Percentiles rank a stretch among this genome's conserved stretches.
Evolutionary conservation across 2,888 invertebrate genomes (phyloP).

Genomic region (Conomelus anceps): DNA sequence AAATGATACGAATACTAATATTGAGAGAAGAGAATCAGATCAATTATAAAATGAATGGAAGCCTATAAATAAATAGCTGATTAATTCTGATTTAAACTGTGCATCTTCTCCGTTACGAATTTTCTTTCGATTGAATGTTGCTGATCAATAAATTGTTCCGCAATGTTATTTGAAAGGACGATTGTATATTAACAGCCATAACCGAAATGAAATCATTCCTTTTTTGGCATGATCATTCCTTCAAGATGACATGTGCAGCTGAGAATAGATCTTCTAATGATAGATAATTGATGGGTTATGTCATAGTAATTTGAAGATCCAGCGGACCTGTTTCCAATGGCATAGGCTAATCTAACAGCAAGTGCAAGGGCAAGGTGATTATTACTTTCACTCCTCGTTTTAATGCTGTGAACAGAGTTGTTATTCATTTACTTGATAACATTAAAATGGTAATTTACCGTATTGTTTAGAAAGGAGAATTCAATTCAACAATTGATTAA

Average conservation of each 20-base stretch:
- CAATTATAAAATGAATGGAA: too few relatives aligned
- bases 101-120: too few relatives aligned
- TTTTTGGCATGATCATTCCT: background rate
- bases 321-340: background rate
- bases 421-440: too few relatives aligned
- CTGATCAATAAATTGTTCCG: background rate
- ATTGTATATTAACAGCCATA: background rate
- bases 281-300: background rate
- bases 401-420: too few relatives aligned
- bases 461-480: too few relatives aligned
- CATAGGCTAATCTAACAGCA: background rate
- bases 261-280: background rate
- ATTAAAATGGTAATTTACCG: too few relatives aligned
- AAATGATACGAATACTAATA: too few relatives aligned
- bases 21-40: too few relatives aligned
- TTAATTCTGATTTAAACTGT: too few relatives aligned
- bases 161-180: too few relatives aligned
- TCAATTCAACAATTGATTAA: too few relatives aligned
- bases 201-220: background rate
- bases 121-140: background rate
- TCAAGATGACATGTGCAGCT: background rate
- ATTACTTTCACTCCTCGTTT: background rate
- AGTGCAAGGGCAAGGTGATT: background rate
- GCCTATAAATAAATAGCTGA: too few relatives aligned
- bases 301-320: background rate